Evolutionary conservation across 1,140 invertebrate species (phyloP), one percentile per base, ranked within the genome.

Genomic region (Zaprionus inermis): DNA sequence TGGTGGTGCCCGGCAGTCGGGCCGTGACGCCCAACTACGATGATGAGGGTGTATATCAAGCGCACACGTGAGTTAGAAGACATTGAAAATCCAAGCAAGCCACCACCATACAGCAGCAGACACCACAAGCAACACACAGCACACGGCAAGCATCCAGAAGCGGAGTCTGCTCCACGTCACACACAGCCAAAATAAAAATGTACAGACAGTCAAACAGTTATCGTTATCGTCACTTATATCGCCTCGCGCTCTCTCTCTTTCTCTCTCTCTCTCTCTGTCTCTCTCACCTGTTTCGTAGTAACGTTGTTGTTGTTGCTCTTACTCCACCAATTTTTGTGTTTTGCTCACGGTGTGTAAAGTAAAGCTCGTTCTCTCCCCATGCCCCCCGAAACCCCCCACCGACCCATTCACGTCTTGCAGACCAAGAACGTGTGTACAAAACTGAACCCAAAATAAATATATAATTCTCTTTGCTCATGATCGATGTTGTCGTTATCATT

Each of bases 1-100:
- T 91, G 86, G 90, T 91, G 54, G 77, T 91, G 68, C 83, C 83
- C 52, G 90, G 90, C 76, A 91, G 90, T 80, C 90, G 90, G 49
- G 85, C 88, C 38, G 80, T 79, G 28, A 90, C 90, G 51, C 90
- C 90, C 38, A 91, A 84, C 71, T 88, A 90, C 60, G 76, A 90
- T 44, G 76, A 90, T 60, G 79, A 86, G 56, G 83, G 84, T 51
- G 84, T 86, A 82, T 91, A 89, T 63, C 90, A 92, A 79, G 85
- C 81, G 86, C 91, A 92, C 84, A 92, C 84, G 91, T 92, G 91
- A 92, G 91, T 92, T 22, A 61, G 79, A 88, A 71, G 75, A 38
- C 56, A 73, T 69, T 56, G 68, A 7, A 44, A 5, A 32, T 32
- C 4, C 30, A 32, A 32, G 3, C 3, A 4, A 61, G 52, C 22